A percentile compares a stretch with the other conserved stretches of the same genome.
These are phyloP conservation scores for Drosophila glabriapex DNA, from an alignment of 2,888 invertebrate genomes.

Conservation along the genomic window DNA sequence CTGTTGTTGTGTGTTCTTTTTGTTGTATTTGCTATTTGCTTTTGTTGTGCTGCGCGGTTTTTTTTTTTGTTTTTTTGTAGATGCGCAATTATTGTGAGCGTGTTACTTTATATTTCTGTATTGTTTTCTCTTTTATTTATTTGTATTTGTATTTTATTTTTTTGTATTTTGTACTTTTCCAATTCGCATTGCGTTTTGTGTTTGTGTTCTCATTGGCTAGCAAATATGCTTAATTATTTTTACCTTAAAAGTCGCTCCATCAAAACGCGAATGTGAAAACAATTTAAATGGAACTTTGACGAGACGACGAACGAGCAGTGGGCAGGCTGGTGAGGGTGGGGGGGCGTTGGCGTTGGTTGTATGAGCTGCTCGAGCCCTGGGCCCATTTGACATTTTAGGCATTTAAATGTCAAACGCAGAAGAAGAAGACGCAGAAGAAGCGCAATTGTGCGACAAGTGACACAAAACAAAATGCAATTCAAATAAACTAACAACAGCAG, in stretches of 20 bases:
- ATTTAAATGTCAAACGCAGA: slow-evolving; percentile 60
- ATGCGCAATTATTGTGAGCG: slow-evolving; percentile 83
- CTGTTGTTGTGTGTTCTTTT: slow-evolving; percentile 32
- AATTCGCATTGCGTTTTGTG: slow-evolving; percentile 70
- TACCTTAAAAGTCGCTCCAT: slow-evolving; percentile 80
- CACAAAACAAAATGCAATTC: slow-evolving; percentile 59
- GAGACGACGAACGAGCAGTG: slow-evolving; percentile 1
- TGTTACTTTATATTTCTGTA: slow-evolving; percentile 72
- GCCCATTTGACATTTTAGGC: slow-evolving; percentile 77
- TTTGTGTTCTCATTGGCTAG: slow-evolving; percentile 53
- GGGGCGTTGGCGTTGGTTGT: background rate
- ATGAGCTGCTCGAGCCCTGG: slow-evolving; percentile 57
- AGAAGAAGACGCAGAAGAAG: slow-evolving; percentile 18
- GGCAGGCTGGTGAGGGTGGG: background rate
- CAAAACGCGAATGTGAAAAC: slow-evolving; percentile 74
- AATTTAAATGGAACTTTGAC: slow-evolving; percentile 57
- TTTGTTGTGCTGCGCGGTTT: slow-evolving; percentile 58
- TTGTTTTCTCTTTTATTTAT: slow-evolving; percentile 60
- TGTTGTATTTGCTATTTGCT: slow-evolving; percentile 59
- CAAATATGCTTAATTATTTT: slow-evolving; percentile 83
- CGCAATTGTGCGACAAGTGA: slow-evolving; percentile 56
- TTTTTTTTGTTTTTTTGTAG: slow-evolving; percentile 59
- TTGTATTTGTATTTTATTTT: slow-evolving; percentile 22
- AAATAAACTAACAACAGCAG: slow-evolving; percentile 27
- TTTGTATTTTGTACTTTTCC: slow-evolving; percentile 58